Conservation (phyloP, 1,140 invertebrate species). For the Drosophila mojavensis region DNA sequence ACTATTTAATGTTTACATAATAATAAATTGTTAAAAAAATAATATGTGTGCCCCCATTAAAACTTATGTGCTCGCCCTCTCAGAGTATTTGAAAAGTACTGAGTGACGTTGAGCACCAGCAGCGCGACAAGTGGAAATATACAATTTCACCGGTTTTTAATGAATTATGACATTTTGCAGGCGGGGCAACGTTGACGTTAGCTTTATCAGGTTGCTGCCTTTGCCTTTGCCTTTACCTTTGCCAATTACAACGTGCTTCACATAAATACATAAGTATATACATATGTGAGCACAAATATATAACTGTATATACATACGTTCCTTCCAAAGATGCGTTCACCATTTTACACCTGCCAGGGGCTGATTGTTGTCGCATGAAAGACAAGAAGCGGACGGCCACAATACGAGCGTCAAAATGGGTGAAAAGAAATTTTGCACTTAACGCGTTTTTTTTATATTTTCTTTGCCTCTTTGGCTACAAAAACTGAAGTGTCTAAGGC, state of each 20-base stretch:
- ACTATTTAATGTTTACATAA: no score
- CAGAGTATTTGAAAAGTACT: slow-evolving; percentile 4
- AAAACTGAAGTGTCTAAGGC: slow-evolving; percentile 37
- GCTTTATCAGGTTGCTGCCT: slow-evolving; percentile 57
- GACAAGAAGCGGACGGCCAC: slow-evolving; percentile 29
- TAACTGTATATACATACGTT: not conserved
- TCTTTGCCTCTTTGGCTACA: slow-evolving; percentile 52
- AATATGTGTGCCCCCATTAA: not conserved
- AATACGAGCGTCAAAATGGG: slow-evolving; percentile 72
- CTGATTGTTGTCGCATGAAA: slow-evolving; percentile 11
- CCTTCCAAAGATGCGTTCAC: slow-evolving; percentile 45
- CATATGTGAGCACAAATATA: not conserved
- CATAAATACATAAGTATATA: not conserved
- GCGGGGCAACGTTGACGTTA: slow-evolving; percentile 15
- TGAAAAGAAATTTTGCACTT: slow-evolving; percentile 81
- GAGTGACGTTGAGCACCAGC: slow-evolving; percentile 54
- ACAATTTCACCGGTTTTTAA: slow-evolving; percentile 69
- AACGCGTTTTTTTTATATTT: slow-evolving; percentile 65
- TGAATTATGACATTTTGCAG: slow-evolving; percentile 79
- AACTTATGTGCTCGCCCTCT: not conserved
- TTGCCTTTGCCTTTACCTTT: not conserved
- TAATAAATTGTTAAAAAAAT: not conserved
- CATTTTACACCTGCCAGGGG: slow-evolving; percentile 63
- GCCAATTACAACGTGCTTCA: slow-evolving; percentile 36
- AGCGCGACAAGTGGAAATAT: slow-evolving; percentile 50